Evolutionary conservation across 2,797 vertebrate species (phyloP), one percentile per base, ranked within the genome.

Genomic region (Pipistrellus kuhlii): DNA sequence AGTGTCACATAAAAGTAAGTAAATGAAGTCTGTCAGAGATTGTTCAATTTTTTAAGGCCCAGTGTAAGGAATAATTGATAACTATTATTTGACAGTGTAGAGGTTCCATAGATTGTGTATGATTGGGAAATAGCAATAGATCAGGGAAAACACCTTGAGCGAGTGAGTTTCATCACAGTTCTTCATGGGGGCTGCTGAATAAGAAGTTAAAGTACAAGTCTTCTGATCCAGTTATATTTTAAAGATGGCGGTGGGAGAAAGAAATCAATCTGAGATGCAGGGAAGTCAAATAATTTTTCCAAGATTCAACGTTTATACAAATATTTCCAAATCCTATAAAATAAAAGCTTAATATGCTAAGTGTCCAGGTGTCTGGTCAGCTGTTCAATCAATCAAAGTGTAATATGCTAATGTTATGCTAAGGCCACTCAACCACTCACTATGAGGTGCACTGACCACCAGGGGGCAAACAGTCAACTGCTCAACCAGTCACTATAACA

Each of bases 141-240:
- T 55, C 12, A 76, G 21, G n/a, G n/a, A 13, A 88, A 32, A n/a
- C 11, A 77, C 32, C 64, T 92, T 92, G 13, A 38, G 38, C 14
- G 35, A 89, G 38, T n/a, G 57, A 66, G 82, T 90, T 72, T 92
- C 68, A 64, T 44, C 48, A 78, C 15, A 46, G 30, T 41, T 93
- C 83, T 71, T 75, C 93, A 83, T 41, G 90, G 15, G 27, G 7
- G 25, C 66, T 93, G 38, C 48, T 20, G 27, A 66, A 64, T 41
- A 53, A 81, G 32, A 32, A 55, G n/a, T 44, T 89, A 72, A 82
- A 76, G 35, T 57, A 88, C 4, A 38, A 38, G 30, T 92, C 38
- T 88, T 92, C 25, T 71, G 69, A 64, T 53, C 9, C 46, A 80
- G 64, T 72, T 64, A 95, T 30, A 94, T 81, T 73, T 86, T 68